Percentiles rank a stretch among this genome's conserved stretches.
Conservation (phyloP, 2,797 vertebrate genomes). For the Mustela erminea region DNA sequence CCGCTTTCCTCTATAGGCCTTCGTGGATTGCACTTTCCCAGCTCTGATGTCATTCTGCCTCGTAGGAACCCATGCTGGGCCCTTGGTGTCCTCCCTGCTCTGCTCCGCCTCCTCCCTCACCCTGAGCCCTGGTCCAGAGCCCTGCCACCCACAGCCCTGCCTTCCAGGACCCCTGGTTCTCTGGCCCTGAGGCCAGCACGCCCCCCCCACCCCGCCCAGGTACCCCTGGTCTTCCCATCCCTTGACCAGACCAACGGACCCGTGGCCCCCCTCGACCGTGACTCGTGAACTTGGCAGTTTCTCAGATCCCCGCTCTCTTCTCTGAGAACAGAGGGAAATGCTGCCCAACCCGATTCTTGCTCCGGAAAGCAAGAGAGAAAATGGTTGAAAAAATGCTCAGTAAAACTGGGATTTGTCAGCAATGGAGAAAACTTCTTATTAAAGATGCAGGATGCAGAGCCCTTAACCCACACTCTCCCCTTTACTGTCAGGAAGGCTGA, state of each 20-base stretch:
- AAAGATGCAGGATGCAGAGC: neutral
- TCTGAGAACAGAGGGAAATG: neutral
- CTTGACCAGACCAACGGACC: fast-evolving
- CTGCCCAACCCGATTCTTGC: neutral
- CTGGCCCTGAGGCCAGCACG: neutral
- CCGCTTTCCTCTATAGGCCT: neutral
- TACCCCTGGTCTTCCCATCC: neutral
- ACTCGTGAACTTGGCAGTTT: neutral
- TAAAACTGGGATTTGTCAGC: slow-evolving; percentile 18
- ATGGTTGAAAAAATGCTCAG: slow-evolving; percentile 12
- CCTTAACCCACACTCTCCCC: neutral
- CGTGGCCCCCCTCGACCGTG: neutral
- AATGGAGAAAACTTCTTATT: slow-evolving; percentile 34
- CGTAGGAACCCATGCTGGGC: neutral
- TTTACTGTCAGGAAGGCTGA: neutral
- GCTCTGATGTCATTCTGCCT: neutral
- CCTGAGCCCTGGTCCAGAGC: neutral
- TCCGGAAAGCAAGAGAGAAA: neutral
- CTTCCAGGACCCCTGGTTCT: neutral
- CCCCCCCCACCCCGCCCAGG: no score
- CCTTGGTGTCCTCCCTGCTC: neutral
- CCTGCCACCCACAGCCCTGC: neutral
- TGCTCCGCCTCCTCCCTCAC: neutral
- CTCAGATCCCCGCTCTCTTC: neutral
- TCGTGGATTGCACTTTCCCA: neutral